phyloP scores from a whole-genome alignment of 2,113 vertebrate species.

The Tympanuchus pallidicinctus region DNA sequence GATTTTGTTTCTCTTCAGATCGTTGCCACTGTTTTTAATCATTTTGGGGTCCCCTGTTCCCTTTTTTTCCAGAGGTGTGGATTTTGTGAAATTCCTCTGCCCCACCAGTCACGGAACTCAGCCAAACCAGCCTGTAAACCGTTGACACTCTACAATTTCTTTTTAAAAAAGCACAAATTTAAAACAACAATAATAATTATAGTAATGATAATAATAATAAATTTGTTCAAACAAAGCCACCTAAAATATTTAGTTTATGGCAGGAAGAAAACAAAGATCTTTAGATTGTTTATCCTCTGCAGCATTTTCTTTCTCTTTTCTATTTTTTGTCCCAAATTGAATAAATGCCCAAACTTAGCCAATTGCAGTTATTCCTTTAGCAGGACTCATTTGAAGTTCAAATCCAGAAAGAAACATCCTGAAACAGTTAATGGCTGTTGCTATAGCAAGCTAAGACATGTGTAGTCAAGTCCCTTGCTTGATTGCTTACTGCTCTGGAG shows the following conservation, averaged over 20 bases:
- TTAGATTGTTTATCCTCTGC: neutral
- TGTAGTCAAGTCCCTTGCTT: neutral
- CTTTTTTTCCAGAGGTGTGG: too few species aligned
- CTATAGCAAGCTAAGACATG: slow-evolving; percentile 38
- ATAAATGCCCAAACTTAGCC: neutral
- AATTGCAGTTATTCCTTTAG: neutral
- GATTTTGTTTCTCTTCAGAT: too few species aligned
- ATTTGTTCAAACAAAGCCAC: neutral
- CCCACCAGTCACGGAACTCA: too few species aligned
- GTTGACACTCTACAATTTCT: neutral
- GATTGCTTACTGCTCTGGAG: slow-evolving; percentile 13
- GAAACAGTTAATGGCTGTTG: slow-evolving; percentile 7
- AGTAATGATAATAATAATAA: neutral
- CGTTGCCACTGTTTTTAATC: too few species aligned
- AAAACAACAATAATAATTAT: neutral
- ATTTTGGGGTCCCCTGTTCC: too few species aligned
- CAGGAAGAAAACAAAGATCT: neutral
- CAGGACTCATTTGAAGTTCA: neutral
- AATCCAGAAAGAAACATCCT: neutral
- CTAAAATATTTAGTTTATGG: neutral
- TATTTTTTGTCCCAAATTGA: neutral
- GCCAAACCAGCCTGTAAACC: too few species aligned
- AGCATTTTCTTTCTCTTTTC: neutral
- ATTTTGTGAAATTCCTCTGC: too few species aligned
- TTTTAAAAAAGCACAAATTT: neutral